Evolutionary conservation across 1,140 invertebrate species (phyloP), one percentile per base, ranked within the genome.

Genomic region (Stegodyphus dumicola): DNA sequence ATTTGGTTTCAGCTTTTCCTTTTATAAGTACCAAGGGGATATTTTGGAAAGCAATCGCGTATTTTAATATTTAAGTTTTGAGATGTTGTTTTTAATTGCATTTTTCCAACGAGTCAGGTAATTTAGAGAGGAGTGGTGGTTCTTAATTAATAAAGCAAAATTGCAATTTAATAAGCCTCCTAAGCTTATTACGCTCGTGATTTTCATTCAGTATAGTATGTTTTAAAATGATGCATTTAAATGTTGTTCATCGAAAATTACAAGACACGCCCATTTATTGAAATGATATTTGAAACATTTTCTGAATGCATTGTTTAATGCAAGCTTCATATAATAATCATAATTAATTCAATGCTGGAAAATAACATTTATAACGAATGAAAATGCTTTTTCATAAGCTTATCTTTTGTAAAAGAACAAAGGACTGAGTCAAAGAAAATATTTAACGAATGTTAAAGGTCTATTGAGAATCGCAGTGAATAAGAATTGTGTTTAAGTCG

Each of bases 51-150:
- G 33, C 81, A 48, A 74, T 66, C 11, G 74, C 70, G 15, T 67
- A 85, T 76, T 85, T 85, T 76, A 85, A 85, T 85, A 76, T 85
- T 85, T 85, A 85, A 85, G 65, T 76, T 77, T 60, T 13, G 10
- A 17, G 17, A n/a, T 60, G 17, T 49, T 53, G 33, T 52, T 65
- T 73, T 81, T 79, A 79, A 79, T 79, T 70, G 77, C 53, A n/a
- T 79, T 78, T 79, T 79, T 79, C 54, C n/a, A 70, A n/a, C 11
- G 7, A 7, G 7, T 67, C 17, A 17, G 10, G 10, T 67, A 18
- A 67, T 67, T 65, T 79, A 49, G 77, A 33, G 5, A n/a, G 52
- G 66, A 56, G 70, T 53, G 49, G 65, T 69, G 49, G 65, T 69
- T 79, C 48, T 79, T 79, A 79, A 79, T 79, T 79, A 79, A 79